Conservation (phyloP, 2,888 invertebrate species). For the Pycnomerus fuliginosus region DNA sequence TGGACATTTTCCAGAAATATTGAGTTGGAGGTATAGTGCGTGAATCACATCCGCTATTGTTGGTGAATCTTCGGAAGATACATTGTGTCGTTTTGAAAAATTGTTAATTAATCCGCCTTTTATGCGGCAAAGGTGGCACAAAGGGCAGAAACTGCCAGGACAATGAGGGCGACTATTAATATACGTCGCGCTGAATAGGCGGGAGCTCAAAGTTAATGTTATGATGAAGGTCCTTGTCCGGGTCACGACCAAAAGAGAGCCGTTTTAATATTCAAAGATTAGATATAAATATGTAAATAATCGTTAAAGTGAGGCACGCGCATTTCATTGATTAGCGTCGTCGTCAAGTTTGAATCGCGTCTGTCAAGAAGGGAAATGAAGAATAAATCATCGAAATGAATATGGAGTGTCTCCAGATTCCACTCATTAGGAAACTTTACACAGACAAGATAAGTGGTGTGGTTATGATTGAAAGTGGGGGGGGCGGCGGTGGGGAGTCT, state of each 20-base stretch:
- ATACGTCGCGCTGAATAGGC: constrained; percentile 28
- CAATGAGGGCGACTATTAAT: constrained; percentile 30
- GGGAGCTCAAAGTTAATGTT: constrained; percentile 28
- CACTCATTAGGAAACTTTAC: constrained; percentile 27
- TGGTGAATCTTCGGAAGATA: no score
- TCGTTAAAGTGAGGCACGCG: constrained; percentile 30
- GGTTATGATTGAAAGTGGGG: constrained; percentile 19
- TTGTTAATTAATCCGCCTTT: constrained; percentile 23
- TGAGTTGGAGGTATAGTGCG: no score
- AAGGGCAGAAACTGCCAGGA: constrained; percentile 23
- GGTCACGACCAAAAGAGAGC: constrained; percentile 26
- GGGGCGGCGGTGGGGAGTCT: constrained; percentile 1
- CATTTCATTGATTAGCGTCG: constrained; percentile 29
- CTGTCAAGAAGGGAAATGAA: constrained; percentile 26
- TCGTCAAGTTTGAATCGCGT: constrained; percentile 29
- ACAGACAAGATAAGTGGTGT: constrained; percentile 7
- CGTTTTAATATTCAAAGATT: constrained; percentile 31
- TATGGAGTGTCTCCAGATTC: constrained; percentile 28
- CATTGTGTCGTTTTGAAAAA: no score
- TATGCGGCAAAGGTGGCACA: constrained; percentile 24
- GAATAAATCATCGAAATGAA: constrained; percentile 32
- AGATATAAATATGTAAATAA: constrained; percentile 32
- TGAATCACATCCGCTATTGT: no score
- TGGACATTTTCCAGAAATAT: no score
- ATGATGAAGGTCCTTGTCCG: constrained; percentile 26